Evolutionary conservation across 2,888 invertebrate genomes (phyloP).

Genomic region (Fabriciana adippe): DNA sequence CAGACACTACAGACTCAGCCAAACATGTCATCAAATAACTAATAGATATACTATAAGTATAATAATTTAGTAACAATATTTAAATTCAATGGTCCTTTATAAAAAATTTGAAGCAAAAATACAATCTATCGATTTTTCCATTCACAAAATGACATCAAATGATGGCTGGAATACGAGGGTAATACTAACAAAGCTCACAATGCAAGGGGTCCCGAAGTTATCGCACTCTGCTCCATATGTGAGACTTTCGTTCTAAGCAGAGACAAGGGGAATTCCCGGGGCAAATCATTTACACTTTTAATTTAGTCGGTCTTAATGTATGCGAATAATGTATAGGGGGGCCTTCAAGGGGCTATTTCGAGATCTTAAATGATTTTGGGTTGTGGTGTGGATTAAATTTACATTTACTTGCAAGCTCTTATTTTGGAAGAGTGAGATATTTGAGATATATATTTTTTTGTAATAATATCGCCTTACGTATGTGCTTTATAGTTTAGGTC

Average conservation of each 20-base stretch:
- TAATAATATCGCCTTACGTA: no score
- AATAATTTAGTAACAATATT: no score
- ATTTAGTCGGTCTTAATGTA: constrained; percentile 80
- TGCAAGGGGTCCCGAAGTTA: constrained; percentile 59
- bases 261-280: constrained; percentile 54
- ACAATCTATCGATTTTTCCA: constrained; percentile 14
- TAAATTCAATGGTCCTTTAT: not conserved
- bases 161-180: constrained; percentile 31
- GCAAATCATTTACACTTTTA: constrained; percentile 80
- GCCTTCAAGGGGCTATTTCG: constrained; percentile 9
- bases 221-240: constrained; percentile 71
- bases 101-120: constrained; percentile 5
- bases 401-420: no score
- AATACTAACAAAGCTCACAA: constrained; percentile 51
- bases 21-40: no score
- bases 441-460: no score
- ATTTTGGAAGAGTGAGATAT: no score
- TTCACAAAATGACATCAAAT: constrained; percentile 30
- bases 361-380: not conserved
- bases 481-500: no score
- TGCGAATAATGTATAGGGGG: constrained; percentile 60
- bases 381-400: no score
- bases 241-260: constrained; percentile 67
- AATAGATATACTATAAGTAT: no score
- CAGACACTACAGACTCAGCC: no score